Percentiles rank a stretch among this genome's conserved stretches.
These are phyloP conservation scores for Megalops cyprinoides DNA, from an alignment of 2,797 vertebrate species.

Conservation along the genomic window DNA sequence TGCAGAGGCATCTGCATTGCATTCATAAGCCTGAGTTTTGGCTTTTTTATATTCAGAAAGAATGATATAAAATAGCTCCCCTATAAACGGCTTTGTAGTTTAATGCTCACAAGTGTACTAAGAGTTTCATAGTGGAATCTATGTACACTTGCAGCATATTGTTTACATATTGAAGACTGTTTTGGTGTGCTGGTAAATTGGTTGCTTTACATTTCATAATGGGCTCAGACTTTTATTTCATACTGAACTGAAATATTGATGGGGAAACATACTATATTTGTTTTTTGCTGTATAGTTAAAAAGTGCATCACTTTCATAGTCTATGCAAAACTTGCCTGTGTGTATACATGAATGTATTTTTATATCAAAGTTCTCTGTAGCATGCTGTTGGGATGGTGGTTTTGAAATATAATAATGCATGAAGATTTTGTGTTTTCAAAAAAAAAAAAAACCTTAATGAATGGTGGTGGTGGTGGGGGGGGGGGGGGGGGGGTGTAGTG, in stretches of 20 bases:
- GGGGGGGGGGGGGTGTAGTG: too few relatives aligned
- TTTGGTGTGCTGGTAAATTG: background rate
- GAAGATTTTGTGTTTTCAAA: conserved; percentile 11
- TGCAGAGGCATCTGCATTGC: background rate
- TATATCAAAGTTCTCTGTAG: background rate
- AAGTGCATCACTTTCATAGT: background rate
- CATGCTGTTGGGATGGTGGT: background rate
- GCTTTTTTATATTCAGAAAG: conserved; percentile 1
- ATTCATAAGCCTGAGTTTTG: background rate
- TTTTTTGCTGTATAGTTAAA: background rate
- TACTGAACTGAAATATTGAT: background rate
- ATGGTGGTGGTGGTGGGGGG: too few relatives aligned
- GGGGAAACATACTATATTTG: too few relatives aligned
- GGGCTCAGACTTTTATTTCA: background rate
- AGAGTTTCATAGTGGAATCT: background rate
- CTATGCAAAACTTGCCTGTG: background rate
- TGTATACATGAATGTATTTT: background rate
- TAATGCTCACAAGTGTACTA: background rate
- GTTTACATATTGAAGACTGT: too few relatives aligned
- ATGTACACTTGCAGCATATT: too few relatives aligned
- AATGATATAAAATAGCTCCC: background rate
- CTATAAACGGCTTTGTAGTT: background rate
- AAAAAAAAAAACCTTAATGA: conserved; percentile 1
- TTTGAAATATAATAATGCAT: background rate
- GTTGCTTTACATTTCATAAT: background rate